A percentile compares a stretch with the other conserved stretches of the same genome.
Conservation (phyloP, 30 jellyfish, hydroid and myxozoan genomes). For the Nemopilema nomurai region DNA sequence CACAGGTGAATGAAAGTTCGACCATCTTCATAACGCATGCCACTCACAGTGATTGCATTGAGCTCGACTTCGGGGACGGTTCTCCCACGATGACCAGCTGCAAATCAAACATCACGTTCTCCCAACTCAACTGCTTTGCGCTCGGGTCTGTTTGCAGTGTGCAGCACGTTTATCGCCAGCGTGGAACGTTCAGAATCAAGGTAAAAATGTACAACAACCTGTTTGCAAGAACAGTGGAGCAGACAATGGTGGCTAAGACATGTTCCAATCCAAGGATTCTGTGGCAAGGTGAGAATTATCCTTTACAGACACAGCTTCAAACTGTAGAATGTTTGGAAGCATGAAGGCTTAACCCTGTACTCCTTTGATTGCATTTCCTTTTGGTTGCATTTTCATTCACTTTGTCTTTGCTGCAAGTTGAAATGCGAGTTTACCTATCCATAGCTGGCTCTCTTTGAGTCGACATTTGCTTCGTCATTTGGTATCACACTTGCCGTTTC, state of each 20-base stretch:
- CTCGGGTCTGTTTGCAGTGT: conserved; percentile 30
- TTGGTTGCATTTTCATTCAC: no score
- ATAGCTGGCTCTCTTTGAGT: no score
- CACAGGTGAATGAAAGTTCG: conserved; percentile 21
- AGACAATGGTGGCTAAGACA: conserved; percentile 17
- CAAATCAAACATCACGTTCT: not conserved
- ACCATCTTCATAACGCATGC: conserved; percentile 32
- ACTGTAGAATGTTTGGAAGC: not conserved
- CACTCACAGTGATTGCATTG: conserved; percentile 52
- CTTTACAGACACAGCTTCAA: not conserved
- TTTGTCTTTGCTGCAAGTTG: no score
- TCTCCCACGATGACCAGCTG: conserved; percentile 33
- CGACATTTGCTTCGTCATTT: no score
- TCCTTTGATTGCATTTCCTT: no score
- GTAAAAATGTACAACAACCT: conserved; percentile 30
- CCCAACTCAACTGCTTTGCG: conserved; percentile 31
- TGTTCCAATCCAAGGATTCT: conserved; percentile 29
- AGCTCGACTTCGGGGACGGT: conserved; percentile 50
- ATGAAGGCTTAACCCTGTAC: no score
- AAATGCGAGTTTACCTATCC: no score
- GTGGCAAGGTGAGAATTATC: not conserved
- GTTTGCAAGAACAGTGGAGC: conserved; percentile 18
- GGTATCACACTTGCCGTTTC: no score
- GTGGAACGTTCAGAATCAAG: conserved; percentile 13
- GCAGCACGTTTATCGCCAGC: conserved; percentile 23